phyloP scores from a whole-genome alignment of 2,797 vertebrate genomes.

The Cynopterus sphinx region DNA sequence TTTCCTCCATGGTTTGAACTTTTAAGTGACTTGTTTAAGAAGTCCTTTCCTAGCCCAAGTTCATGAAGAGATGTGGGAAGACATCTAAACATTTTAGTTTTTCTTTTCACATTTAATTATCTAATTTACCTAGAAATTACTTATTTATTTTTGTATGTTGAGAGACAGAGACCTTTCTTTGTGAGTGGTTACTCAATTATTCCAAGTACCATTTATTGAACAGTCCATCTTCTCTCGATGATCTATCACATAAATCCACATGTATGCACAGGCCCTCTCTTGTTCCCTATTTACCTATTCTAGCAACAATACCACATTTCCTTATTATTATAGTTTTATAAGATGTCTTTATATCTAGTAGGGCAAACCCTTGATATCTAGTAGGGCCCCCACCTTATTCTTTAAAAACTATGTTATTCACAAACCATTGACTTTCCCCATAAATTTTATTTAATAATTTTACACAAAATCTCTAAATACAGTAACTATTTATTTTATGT shows the following conservation, averaged over 20 bases:
- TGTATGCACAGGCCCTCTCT: background rate
- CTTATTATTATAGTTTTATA: background rate
- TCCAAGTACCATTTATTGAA: background rate
- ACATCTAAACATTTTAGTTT: slow-evolving; percentile 25
- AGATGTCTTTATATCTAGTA: background rate
- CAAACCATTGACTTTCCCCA: background rate
- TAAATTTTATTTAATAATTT: slow-evolving; percentile 4
- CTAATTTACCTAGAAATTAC: background rate
- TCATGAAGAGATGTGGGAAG: background rate
- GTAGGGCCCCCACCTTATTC: background rate
- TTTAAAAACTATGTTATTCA: background rate
- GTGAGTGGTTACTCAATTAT: background rate
- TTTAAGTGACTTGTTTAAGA: background rate
- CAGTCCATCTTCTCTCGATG: background rate
- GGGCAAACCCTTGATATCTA: background rate
- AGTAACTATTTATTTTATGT: background rate
- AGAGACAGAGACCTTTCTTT: background rate
- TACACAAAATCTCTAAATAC: background rate
- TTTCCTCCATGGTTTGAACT: slow-evolving; percentile 22
- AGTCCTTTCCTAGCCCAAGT: background rate
- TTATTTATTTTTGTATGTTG: background rate
- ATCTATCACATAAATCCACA: background rate
- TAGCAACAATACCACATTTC: background rate
- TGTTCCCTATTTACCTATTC: background rate
- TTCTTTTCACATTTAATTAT: slow-evolving; percentile 12